These are phyloP conservation scores for Caenorhabditis uteleia DNA, from an alignment of 2,888 invertebrate genomes.

Conservation along the genomic window DNA sequence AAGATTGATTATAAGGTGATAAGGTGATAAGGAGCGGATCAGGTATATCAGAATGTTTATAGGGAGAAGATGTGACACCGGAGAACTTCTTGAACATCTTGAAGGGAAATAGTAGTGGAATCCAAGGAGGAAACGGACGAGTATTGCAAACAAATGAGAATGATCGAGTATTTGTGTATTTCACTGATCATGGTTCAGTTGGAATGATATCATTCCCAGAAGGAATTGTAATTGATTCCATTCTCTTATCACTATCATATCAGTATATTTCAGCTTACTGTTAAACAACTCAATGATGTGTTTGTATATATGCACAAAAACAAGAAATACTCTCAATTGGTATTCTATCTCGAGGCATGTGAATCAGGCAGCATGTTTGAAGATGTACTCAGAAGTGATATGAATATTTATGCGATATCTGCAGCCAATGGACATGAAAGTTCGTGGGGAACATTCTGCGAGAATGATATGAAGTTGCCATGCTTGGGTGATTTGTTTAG, in stretches of 20 bases:
- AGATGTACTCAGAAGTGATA: slow-evolving; percentile 72
- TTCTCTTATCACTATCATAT: background rate
- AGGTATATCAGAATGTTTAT: no score
- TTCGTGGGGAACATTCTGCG: slow-evolving; percentile 76
- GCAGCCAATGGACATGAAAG: slow-evolving; percentile 75
- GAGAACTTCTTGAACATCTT: slow-evolving; percentile 75
- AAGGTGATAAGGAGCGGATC: no score
- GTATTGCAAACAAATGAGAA: slow-evolving; percentile 71
- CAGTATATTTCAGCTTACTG: slow-evolving; percentile 68
- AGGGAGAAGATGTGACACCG: slow-evolving; percentile 73
- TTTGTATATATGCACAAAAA: slow-evolving; percentile 72
- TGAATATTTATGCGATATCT: slow-evolving; percentile 74
- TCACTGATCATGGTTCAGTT: slow-evolving; percentile 76
- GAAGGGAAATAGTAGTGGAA: slow-evolving; percentile 72
- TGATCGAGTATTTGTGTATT: slow-evolving; percentile 76
- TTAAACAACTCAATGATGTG: slow-evolving; percentile 69
- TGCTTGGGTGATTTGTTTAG: slow-evolving; percentile 76
- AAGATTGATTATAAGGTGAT: slow-evolving; percentile 75
- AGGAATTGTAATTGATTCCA: slow-evolving; percentile 65
- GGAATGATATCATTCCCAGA: slow-evolving; percentile 75
- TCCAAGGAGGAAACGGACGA: slow-evolving; percentile 72
- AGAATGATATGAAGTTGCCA: slow-evolving; percentile 69
- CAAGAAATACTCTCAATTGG: slow-evolving; percentile 73
- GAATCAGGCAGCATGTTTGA: slow-evolving; percentile 77
- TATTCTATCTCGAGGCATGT: slow-evolving; percentile 76